Percentiles rank a stretch among this genome's conserved stretches.
phyloP scores from a whole-genome alignment of 2,888 invertebrate genomes.

The Dryococelus australis region DNA sequence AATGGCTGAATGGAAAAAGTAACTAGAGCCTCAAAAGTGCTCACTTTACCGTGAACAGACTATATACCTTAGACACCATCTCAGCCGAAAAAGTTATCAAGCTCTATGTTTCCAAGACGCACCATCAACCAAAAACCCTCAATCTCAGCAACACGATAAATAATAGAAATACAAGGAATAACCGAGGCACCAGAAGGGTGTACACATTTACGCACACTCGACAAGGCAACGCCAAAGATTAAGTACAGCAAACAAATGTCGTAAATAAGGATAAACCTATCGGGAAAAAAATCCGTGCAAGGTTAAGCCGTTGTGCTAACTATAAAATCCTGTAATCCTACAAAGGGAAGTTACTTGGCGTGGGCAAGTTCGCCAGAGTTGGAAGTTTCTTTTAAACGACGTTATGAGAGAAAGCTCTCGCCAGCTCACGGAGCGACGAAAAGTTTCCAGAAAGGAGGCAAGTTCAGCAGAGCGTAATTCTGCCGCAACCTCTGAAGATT shows the following conservation, averaged over 20 bases:
- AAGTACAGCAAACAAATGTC: neutral
- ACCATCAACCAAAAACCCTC: too few species aligned
- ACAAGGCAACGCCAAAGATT: neutral
- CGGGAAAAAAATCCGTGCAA: neutral
- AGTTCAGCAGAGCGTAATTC: neutral
- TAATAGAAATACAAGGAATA: too few species aligned
- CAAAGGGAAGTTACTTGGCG: neutral
- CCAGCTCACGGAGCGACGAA: neutral
- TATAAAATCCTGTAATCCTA: neutral
- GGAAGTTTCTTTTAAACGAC: neutral
- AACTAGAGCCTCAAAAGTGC: too few species aligned
- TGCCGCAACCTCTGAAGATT: conserved; percentile 10
- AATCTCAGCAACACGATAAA: too few species aligned
- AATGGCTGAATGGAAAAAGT: too few species aligned
- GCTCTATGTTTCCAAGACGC: too few species aligned
- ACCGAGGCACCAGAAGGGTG: too few species aligned
- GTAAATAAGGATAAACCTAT: neutral
- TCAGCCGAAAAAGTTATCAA: too few species aligned
- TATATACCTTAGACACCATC: too few species aligned
- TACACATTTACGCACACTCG: too few species aligned
- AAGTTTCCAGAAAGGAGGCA: neutral
- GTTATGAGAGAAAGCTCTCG: conserved; percentile 10
- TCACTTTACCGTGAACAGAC: too few species aligned
- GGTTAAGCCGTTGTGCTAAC: neutral
- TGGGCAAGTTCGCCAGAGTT: neutral